A percentile compares a stretch with the other conserved stretches of the same genome.
These are phyloP conservation scores for Ctenoplectra terminalis DNA, from an alignment of 1,140 invertebrate species.

Conservation along the genomic window DNA sequence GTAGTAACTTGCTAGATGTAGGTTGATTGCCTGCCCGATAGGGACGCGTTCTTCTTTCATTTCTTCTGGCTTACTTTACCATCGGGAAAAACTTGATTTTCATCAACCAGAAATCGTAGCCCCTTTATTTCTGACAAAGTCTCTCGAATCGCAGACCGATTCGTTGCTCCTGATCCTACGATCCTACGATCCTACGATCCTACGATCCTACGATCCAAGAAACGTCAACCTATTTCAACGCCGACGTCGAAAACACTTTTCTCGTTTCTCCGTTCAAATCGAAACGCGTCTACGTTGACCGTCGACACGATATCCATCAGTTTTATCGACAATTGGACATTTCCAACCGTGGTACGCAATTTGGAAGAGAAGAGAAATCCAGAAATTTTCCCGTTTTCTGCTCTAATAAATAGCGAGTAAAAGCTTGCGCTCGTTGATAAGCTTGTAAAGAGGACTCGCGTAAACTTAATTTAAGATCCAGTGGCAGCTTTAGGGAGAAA, in stretches of 20 bases:
- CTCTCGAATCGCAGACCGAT: neutral
- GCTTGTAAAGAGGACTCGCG: neutral
- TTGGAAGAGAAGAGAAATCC: neutral
- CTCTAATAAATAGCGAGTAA: neutral
- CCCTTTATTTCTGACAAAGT: no score
- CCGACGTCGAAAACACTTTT: neutral
- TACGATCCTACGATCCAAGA: neutral
- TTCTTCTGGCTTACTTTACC: neutral
- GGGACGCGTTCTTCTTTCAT: neutral
- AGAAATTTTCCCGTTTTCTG: neutral
- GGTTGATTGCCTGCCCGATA: constrained; percentile 40
- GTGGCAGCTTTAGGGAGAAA: no score
- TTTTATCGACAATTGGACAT: no score
- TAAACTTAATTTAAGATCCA: constrained; percentile 2
- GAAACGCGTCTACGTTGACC: no score
- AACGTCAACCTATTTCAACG: neutral
- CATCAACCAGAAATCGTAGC: constrained; percentile 5
- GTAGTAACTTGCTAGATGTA: constrained; percentile 39
- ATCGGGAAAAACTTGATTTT: constrained; percentile 17
- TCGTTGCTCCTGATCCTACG: neutral
- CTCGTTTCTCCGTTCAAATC: no score
- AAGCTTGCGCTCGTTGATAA: no score
- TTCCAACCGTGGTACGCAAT: no score
- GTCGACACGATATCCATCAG: neutral
- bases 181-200: no score